Percentiles rank a stretch among this genome's conserved stretches.
These are phyloP conservation scores for Eupeodes luniger DNA, from an alignment of 2,888 invertebrate genomes.

Conservation along the genomic window DNA sequence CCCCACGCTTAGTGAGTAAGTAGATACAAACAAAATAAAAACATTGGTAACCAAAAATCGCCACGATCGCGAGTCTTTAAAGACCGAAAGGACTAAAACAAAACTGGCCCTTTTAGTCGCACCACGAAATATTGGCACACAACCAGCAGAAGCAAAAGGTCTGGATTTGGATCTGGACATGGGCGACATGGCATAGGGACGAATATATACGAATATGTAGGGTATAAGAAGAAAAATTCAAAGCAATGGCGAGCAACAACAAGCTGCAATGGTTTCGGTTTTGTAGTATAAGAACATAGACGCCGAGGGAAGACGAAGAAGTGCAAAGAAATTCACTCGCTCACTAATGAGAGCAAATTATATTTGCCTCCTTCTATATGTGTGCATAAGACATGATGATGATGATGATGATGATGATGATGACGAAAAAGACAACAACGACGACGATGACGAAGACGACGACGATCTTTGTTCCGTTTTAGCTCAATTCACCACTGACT, in stretches of 20 bases:
- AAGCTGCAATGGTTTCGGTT: conserved; percentile 21
- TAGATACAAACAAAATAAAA: conserved; percentile 24
- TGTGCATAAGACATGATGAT: conserved; percentile 77
- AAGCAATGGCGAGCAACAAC: conserved; percentile 20
- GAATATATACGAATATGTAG: no score
- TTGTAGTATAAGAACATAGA: no score
- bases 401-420: conserved; percentile 73
- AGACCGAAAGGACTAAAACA: conserved; percentile 14
- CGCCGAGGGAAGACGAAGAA: conserved; percentile 70
- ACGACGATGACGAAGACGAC: conserved; percentile 51
- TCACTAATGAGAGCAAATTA: conserved; percentile 78
- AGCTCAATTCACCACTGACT: conserved; percentile 40
- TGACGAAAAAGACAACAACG: conserved; percentile 50
- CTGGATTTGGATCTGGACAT: conserved; percentile 8
- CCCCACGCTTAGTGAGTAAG: conserved; percentile 35
- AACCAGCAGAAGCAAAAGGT: conserved; percentile 7
- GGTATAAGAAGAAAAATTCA: conserved; percentile 2
- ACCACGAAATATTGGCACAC: conserved; percentile 56
- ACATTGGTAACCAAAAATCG: conserved; percentile 44
- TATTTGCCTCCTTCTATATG: conserved; percentile 75
- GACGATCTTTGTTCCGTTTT: conserved; percentile 67
- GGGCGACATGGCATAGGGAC: no score
- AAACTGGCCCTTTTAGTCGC: conserved; percentile 29
- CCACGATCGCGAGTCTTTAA: conserved; percentile 12
- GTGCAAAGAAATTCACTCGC: conserved; percentile 77